A percentile compares a stretch with the other conserved stretches of the same genome.
These are phyloP conservation scores for Clinocottus analis DNA, from an alignment of 2,113 vertebrate genomes.

Conservation along the genomic window DNA sequence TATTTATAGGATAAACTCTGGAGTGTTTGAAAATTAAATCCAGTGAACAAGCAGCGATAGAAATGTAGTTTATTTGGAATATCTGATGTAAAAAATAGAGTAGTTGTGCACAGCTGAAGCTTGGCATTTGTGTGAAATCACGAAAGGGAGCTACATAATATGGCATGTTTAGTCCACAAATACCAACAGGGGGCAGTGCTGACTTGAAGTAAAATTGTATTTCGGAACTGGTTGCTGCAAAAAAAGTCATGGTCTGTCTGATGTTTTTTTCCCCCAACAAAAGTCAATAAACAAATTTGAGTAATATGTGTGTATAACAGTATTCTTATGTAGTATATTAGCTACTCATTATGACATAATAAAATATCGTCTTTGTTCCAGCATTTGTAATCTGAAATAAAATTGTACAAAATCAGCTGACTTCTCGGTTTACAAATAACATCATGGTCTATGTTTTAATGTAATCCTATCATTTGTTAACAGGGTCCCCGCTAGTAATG, in stretches of 20 bases:
- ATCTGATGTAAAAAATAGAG: too few relatives aligned
- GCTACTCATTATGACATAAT: not conserved
- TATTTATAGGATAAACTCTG: not conserved
- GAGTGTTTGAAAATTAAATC: not conserved
- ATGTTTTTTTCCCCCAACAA: not conserved
- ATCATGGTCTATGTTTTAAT: not conserved
- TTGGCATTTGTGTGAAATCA: not conserved
- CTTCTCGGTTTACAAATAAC: not conserved
- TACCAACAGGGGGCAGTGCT: constrained; percentile 59
- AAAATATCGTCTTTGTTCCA: not conserved
- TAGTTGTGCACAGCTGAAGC: not conserved
- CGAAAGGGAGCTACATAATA: not conserved
- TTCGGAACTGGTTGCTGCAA: not conserved
- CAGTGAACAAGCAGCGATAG: not conserved
- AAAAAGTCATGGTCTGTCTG: not conserved
- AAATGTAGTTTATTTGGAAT: not conserved
- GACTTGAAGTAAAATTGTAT: not conserved
- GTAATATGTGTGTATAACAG: not conserved
- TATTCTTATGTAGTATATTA: not conserved
- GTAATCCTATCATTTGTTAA: not conserved
- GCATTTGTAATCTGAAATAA: not conserved
- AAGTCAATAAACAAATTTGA: not conserved
- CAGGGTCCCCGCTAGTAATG: not conserved
- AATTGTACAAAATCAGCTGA: not conserved
- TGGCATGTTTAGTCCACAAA: not conserved